Evolutionary conservation across 2,797 vertebrate species (phyloP).

Genomic region (Aotus griseimembra): DNA sequence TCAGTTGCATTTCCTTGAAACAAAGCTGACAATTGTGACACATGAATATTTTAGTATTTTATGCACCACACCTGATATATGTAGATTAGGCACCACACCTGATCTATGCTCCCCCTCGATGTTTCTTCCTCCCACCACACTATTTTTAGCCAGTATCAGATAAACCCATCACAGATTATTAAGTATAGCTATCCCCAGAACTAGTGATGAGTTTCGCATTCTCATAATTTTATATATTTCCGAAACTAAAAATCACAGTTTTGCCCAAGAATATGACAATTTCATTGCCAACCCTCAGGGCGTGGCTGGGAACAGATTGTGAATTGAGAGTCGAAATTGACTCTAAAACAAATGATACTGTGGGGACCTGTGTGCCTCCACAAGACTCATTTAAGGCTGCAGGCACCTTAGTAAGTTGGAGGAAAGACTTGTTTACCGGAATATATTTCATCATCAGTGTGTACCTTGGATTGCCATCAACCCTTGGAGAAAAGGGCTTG

Average conservation of each 20-base stretch:
- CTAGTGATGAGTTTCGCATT: background rate
- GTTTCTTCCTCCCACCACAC: too few species aligned
- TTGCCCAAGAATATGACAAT: background rate
- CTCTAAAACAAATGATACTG: background rate
- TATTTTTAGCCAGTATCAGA: background rate
- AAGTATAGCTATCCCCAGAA: rapidly evolving
- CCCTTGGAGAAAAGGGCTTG: background rate
- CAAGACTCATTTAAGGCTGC: background rate
- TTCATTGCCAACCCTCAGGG: background rate
- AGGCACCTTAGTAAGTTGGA: background rate
- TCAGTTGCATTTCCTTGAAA: background rate
- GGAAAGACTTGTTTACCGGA: background rate
- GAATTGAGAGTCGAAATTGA: background rate
- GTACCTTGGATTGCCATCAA: background rate
- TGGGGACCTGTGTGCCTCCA: background rate
- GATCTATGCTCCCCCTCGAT: background rate
- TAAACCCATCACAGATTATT: too few species aligned
- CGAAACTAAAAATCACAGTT: background rate
- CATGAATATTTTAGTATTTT: background rate
- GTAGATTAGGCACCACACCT: background rate
- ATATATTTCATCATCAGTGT: background rate
- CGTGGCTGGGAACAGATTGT: rapidly evolving
- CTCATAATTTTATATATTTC: background rate
- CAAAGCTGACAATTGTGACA: background rate
- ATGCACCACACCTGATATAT: background rate